Base-by-base conservation (phyloP, 2,888 invertebrate genomes). In the Drosophila rubida region DNA sequence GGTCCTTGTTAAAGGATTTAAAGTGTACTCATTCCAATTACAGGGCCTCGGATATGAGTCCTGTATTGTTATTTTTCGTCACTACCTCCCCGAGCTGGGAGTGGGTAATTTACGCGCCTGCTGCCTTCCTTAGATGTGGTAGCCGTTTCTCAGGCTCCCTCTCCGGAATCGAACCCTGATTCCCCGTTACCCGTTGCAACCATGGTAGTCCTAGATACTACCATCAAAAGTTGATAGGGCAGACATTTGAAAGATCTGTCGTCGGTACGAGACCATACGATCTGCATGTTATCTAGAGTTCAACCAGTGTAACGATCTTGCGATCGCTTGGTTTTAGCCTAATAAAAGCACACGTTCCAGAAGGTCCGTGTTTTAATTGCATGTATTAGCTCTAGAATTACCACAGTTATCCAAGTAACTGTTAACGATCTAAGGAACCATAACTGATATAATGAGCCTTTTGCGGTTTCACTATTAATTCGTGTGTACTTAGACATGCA, bases 111-210 rank as follows among this genome's bases (percentile, higher is more conserved):
- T 9, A 9, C 11, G 30, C 30, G 59, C 48, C 51, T 94, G 94
- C 94, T 94, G 94, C 94, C 94, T 94, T 94, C 94, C 94, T 94
- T 94, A 93, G 94, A 94, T 60, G 54, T 60, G 60, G 59, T 60
- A 60, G 94, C 94, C 93, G 93, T 94, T 94, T 94, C 94, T 94
- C 94, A 94, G 93, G 94, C 94, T 94, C 93, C 93, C 94, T 94
- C 94, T 94, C 94, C 94, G 94, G 94, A 94, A 94, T 94, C 67
- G 70, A 70, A 63, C 94, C 94, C 94, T 94, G 93, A 94, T 95
- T 94, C 94, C 93, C 94, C 94, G 94, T 94, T 94, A 95, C 94
- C 93, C 94, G 94, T 95, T 92, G 93, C 93, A 92, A 94, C 94
- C 94, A 94, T 94, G 94, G 94, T 94, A 94, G 93, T 93, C 94